A percentile compares a stretch with the other conserved stretches of the same genome.
These are phyloP conservation scores for Toxonevra muliebris DNA, from an alignment of 2,888 invertebrate genomes.

Conservation along the genomic window DNA sequence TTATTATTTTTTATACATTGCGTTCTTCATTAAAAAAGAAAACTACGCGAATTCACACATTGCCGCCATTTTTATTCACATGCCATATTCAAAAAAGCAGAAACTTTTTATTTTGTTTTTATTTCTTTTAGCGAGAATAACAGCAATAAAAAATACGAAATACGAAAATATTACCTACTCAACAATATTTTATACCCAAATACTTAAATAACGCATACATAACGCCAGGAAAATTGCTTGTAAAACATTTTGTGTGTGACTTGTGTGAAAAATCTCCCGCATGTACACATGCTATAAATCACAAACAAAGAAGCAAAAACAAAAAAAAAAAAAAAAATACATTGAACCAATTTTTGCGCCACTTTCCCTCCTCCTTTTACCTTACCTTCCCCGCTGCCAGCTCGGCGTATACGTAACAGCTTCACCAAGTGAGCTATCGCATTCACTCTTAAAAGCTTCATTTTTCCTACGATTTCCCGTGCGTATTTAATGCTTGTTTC, in stretches of 20 bases:
- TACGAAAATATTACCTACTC: background rate
- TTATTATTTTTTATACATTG: no score
- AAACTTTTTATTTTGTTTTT: no score
- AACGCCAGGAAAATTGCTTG: conserved; percentile 56
- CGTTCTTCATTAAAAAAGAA: no score
- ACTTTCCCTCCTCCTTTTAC: no score
- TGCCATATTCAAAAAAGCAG: background rate
- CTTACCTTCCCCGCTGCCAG: no score
- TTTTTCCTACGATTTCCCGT: background rate
- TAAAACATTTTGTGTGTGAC: conserved; percentile 52
- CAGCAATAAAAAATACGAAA: background rate
- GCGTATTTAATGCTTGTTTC: background rate
- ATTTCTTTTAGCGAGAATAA: background rate
- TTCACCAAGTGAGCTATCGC: background rate
- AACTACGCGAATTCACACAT: no score
- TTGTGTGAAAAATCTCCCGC: conserved; percentile 46
- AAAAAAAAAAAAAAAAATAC: conserved; percentile 40
- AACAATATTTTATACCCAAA: background rate
- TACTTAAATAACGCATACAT: conserved; percentile 46
- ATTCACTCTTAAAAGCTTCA: background rate
- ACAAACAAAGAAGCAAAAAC: conserved; percentile 37
- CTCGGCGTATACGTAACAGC: no score
- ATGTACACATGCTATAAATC: conserved; percentile 54
- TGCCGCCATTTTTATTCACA: no score
- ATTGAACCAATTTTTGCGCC: background rate